Percentiles rank a stretch among this genome's conserved stretches.
Evolutionary conservation across 2,888 invertebrate species (phyloP).

Genomic region (Hydropsyche betteni): DNA sequence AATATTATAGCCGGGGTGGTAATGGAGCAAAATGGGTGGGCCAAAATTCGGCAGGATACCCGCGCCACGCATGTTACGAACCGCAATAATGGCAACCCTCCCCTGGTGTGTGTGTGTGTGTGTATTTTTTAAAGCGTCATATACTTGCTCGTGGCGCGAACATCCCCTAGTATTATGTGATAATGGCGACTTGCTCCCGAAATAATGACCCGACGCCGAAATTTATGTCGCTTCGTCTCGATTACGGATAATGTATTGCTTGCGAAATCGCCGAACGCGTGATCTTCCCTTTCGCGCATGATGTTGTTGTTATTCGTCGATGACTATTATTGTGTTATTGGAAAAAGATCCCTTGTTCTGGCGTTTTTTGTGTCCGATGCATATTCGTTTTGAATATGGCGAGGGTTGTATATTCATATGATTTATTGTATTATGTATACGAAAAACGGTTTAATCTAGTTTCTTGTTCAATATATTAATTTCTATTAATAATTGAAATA

Average conservation of each 20-base stretch:
- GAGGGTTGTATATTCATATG: too few species aligned
- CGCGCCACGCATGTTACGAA: constrained; percentile 11
- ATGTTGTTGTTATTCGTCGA: too few species aligned
- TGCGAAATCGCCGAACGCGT: constrained; percentile 5
- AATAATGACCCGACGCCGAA: constrained; percentile 33
- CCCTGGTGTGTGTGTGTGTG: background rate
- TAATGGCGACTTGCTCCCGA: constrained; percentile 34
- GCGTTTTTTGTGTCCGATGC: too few species aligned
- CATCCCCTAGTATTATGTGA: constrained; percentile 33
- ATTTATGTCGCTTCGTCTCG: constrained; percentile 34
- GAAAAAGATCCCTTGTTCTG: too few species aligned
- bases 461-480: too few species aligned
- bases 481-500: too few species aligned
- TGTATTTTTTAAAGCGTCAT: constrained; percentile 29
- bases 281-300: background rate
- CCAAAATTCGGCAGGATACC: background rate
- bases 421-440: too few species aligned
- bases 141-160: constrained; percentile 1
- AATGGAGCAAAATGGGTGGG: constrained; percentile 15
- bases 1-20: constrained; percentile 23
- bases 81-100: background rate
- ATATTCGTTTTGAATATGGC: too few species aligned
- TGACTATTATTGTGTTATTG: too few species aligned
- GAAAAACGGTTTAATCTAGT: too few species aligned
- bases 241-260: constrained; percentile 35